Evolutionary conservation across 2,888 invertebrate species (phyloP).

Genomic region (Griposia aprilina): DNA sequence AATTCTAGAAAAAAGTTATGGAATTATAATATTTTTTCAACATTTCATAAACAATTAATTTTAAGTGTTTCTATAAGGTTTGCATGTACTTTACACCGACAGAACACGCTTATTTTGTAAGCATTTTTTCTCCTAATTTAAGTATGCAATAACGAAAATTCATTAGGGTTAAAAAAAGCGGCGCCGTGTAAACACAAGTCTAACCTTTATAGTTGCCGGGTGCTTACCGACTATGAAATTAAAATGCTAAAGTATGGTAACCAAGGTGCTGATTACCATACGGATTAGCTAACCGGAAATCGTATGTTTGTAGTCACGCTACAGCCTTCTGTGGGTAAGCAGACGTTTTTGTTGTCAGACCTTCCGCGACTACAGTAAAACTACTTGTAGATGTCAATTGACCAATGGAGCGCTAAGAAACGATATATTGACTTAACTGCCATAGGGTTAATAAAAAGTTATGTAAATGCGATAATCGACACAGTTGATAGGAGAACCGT

Average conservation of each 20-base stretch:
- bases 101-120: conserved; percentile 36
- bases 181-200: conserved; percentile 44
- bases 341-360: conserved; percentile 48
- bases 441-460: conserved; percentile 40
- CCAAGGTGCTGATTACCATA: conserved; percentile 59
- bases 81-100: conserved; percentile 9
- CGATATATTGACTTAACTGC: conserved; percentile 50
- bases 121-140: conserved; percentile 38
- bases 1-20: background rate
- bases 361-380: conserved; percentile 8
- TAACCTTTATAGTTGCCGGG: conserved; percentile 61
- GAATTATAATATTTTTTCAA: background rate
- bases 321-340: conserved; percentile 35
- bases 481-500: conserved; percentile 32
- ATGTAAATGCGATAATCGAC: conserved; percentile 45
- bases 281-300: conserved; percentile 66
- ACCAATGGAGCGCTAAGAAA: conserved; percentile 39
- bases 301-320: conserved; percentile 58
- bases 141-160: conserved; percentile 55
- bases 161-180: conserved; percentile 39
- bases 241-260: conserved; percentile 67
- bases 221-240: conserved; percentile 67
- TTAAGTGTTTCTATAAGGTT: conserved; percentile 3
- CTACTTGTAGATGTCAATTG: conserved; percentile 49
- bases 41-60: background rate